These are phyloP conservation scores for Bovichtus diacanthus DNA, from an alignment of 2,797 vertebrate genomes.

Conservation along the genomic window DNA sequence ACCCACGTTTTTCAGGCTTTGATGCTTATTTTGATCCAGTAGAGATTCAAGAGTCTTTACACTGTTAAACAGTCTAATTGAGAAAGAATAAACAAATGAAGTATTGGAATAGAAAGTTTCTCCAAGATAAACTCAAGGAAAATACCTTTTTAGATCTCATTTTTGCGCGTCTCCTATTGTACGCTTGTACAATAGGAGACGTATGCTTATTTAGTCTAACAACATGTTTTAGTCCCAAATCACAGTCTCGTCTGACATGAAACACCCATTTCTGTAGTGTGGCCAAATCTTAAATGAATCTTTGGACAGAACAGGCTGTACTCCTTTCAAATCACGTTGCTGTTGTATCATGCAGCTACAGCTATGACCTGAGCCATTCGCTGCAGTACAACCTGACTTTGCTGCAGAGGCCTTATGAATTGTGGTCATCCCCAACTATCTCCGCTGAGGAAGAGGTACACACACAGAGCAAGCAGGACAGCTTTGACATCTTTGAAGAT, in stretches of 20 bases:
- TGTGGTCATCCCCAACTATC: constrained; percentile 62
- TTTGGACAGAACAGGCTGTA: constrained; percentile 1
- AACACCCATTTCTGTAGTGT: not conserved
- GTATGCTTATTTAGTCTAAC: not conserved
- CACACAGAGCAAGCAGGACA: constrained; percentile 87
- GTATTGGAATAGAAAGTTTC: no score
- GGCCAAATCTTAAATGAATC: not conserved
- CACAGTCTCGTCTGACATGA: not conserved
- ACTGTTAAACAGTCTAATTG: not conserved
- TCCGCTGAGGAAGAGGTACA: constrained; percentile 83
- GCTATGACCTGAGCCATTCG: constrained; percentile 97
- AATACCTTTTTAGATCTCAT: not conserved
- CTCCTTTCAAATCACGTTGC: constrained; percentile 18
- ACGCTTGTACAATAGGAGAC: not conserved
- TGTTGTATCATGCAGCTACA: constrained; percentile 88
- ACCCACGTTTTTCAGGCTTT: no score
- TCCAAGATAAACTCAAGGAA: not conserved
- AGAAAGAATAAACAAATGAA: not conserved
- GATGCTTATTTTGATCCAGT: no score
- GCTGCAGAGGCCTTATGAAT: constrained; percentile 90
- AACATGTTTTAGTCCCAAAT: not conserved
- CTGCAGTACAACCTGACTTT: constrained; percentile 96
- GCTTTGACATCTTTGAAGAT: constrained; percentile 99
- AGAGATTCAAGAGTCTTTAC: no score
- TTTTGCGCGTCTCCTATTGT: no score